Evolutionary conservation across 1,140 invertebrate genomes (phyloP), one percentile per base, ranked within the genome.

Genomic region (Agrilus planipennis): DNA sequence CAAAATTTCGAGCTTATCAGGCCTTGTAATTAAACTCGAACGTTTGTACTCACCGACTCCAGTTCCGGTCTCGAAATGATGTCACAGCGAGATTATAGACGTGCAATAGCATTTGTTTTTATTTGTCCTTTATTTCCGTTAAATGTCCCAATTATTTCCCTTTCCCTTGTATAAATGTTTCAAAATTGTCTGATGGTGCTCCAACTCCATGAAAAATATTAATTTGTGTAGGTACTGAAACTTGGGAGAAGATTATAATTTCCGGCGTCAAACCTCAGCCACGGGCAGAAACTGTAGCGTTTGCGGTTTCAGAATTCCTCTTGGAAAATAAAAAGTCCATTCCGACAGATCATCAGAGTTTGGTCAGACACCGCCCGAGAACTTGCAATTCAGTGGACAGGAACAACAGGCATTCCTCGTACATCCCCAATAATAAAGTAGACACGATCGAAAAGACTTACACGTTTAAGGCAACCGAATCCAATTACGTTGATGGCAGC

Each of bases 211-310:
- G n/a, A n/a, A n/a, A 28, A 14, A 31, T 29, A 27, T n/a, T 35
- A 46, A 38, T 39, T 20, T 41, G 62, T 60, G 6, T 60, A 88
- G 84, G 68, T 6, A 77, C 75, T 2, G 81, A 86, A 60, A 73
- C 69, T 0, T 89, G 84, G 84, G 82, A 89, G 50, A 75, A 76
- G 44, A 65, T 89, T 15, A 55, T 65, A n/a, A 72, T 79, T 3
- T 66, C 70, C 14, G 75, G 80, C 4, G 65, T 76, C 7, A 77
- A 77, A 57, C 85, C 85, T 0, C 75, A 79, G 18, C 74, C 84
- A 0, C 71, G 83, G 11, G 75, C 77, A 0, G 76, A 79, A 48
- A 73, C 71, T 46, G 65, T 74, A 16, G 72, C 72, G 15, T 57
- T 77, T 9, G 65, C 72, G 1, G 65, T 77, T 6, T 73, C 72